phyloP scores from a whole-genome alignment of 2,797 vertebrate genomes.

The Acrocephalus scirpaceus region DNA sequence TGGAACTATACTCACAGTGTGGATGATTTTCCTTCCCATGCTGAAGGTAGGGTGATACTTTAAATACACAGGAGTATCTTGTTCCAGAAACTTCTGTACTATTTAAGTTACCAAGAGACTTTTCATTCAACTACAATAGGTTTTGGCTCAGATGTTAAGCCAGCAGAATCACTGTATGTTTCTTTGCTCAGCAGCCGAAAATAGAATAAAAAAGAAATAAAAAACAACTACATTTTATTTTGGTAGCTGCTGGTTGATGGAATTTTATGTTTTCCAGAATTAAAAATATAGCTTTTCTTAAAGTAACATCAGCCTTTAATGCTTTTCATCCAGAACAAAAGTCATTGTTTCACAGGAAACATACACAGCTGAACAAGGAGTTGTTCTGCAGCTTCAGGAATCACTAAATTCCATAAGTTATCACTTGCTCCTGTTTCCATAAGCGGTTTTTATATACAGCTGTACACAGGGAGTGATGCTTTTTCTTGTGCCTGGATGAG shows the following conservation, averaged over 20 bases:
- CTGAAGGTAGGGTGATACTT: background rate
- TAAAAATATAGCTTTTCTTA: background rate
- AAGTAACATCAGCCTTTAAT: background rate
- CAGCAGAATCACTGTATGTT: background rate
- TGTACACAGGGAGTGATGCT: background rate
- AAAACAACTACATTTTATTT: background rate
- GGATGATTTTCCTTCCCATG: background rate
- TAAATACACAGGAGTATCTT: background rate
- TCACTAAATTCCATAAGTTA: background rate
- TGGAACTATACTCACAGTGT: background rate
- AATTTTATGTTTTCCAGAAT: background rate
- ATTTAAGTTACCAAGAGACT: background rate
- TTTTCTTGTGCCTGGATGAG: background rate
- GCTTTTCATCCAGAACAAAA: background rate
- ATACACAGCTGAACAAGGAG: background rate
- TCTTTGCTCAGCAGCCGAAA: background rate
- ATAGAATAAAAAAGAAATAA: accelerated
- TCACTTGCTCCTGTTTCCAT: background rate
- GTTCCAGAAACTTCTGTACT: background rate
- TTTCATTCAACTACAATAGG: background rate
- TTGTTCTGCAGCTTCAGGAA: background rate
- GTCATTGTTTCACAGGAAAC: background rate
- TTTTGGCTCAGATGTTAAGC: background rate
- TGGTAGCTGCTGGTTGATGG: background rate
- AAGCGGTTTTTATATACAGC: background rate